These are phyloP conservation scores for Lophochroa leadbeateri DNA, from an alignment of 2,113 vertebrate genomes.

Conservation along the genomic window DNA sequence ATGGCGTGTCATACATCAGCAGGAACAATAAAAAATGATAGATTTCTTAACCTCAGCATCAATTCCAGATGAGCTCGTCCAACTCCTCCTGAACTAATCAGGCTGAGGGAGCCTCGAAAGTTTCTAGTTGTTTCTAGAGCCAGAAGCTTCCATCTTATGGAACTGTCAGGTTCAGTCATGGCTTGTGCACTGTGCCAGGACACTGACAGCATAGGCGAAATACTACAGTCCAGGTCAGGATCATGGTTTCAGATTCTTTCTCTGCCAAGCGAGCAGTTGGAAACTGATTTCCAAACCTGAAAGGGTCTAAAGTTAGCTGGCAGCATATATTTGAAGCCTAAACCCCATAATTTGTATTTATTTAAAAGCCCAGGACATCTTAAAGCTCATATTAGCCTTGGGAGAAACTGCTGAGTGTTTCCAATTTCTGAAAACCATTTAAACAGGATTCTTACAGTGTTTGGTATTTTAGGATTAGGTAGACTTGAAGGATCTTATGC, in stretches of 20 bases:
- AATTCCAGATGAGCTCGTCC: slow-evolving; percentile 42
- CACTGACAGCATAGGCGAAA: background rate
- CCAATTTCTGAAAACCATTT: background rate
- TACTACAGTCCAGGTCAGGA: background rate
- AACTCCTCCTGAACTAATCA: slow-evolving; percentile 29
- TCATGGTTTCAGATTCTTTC: background rate
- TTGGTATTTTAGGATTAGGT: slow-evolving; percentile 10
- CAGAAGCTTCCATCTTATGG: background rate
- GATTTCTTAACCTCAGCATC: slow-evolving; percentile 62
- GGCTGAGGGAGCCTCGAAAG: background rate
- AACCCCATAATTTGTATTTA: background rate
- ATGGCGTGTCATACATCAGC: slow-evolving; percentile 59
- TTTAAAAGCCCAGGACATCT: background rate
- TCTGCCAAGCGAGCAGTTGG: background rate
- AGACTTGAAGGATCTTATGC: background rate
- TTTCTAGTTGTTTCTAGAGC: background rate
- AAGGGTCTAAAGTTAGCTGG: background rate
- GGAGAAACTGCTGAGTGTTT: background rate
- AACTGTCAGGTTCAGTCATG: background rate
- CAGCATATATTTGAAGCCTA: background rate
- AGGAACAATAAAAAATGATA: slow-evolving; percentile 63
- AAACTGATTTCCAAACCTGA: background rate
- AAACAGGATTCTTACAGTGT: background rate
- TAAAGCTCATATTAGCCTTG: background rate
- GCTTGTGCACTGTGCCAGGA: background rate